Conservation (phyloP, 2,797 vertebrate species). For the Octomys mimax region DNA sequence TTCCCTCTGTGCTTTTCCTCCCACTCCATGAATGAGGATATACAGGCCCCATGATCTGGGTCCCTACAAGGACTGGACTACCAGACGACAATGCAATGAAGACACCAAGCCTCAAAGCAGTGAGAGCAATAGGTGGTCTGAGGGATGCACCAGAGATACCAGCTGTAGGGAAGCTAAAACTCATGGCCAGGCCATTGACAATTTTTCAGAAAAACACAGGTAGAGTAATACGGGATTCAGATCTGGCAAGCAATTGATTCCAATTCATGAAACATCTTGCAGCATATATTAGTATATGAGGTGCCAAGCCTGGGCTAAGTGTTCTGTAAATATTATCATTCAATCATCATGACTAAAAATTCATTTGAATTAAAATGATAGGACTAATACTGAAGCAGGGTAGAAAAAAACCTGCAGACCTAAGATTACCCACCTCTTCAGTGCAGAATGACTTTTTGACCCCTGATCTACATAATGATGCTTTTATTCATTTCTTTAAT, state of each 20-base stretch:
- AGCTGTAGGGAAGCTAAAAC: constrained; percentile 4
- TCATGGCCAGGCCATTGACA: not conserved
- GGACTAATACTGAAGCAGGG: not conserved
- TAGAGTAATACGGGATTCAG: not conserved
- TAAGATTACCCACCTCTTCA: not conserved
- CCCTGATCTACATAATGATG: not conserved
- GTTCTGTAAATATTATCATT: constrained; percentile 36
- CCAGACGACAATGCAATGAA: not conserved
- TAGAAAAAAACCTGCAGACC: not conserved
- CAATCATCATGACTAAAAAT: not conserved
- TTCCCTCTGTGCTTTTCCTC: not conserved
- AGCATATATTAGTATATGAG: not conserved
- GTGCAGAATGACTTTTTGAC: not conserved
- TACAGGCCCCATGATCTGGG: not conserved
- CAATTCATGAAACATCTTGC: not conserved
- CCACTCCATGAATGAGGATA: not conserved
- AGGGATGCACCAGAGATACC: not conserved
- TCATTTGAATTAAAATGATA: constrained; percentile 41
- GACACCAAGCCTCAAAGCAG: not conserved
- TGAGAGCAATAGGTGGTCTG: not conserved
- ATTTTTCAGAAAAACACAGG: not conserved
- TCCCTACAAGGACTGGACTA: not conserved
- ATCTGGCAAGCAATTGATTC: not conserved
- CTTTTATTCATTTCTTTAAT: constrained; percentile 20
- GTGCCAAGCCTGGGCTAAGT: constrained; percentile 5